phyloP scores from a whole-genome alignment of 30 jellyfish, hydroid and myxozoan genomes.

The Phacellophora camtschatica region DNA sequence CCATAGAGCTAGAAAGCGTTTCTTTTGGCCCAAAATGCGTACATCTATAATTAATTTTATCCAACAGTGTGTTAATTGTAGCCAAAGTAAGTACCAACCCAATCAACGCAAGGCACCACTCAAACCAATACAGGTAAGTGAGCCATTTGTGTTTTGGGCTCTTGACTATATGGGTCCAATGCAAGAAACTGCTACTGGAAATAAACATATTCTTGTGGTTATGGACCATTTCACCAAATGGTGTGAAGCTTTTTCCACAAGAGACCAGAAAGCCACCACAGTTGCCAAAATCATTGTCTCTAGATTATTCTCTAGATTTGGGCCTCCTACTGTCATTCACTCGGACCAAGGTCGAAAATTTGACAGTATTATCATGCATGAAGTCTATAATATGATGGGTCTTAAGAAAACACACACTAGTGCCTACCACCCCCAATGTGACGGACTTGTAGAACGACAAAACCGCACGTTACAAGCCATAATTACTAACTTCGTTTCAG shows the following conservation, averaged over 20 bases:
- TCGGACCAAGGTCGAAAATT: conserved; percentile 62
- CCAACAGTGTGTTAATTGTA: conserved; percentile 34
- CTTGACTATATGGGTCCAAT: conserved; percentile 29
- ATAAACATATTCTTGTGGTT: conserved; percentile 41
- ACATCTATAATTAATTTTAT: conserved; percentile 2
- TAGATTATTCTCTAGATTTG: conserved; percentile 32
- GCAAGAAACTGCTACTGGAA: conserved; percentile 10
- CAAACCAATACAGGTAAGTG: conserved; percentile 18
- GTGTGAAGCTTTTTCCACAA: conserved; percentile 59
- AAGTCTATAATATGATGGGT: conserved; percentile 36
- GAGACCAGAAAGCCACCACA: conserved; percentile 24
- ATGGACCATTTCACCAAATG: conserved; percentile 72
- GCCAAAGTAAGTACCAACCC: conserved; percentile 19
- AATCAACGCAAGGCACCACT: conserved; percentile 10
- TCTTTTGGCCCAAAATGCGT: conserved; percentile 51
- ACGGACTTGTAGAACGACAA: conserved; percentile 36
- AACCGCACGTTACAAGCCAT: conserved; percentile 27
- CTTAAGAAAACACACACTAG: conserved; percentile 30
- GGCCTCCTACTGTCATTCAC: conserved; percentile 59
- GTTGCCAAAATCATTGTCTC: conserved; percentile 50
- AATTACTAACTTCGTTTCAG: conserved; percentile 35
- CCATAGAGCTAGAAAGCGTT: conserved; percentile 19
- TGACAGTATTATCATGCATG: conserved; percentile 41
- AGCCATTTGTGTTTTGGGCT: conserved; percentile 44
- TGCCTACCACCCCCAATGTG: conserved; percentile 54